These are phyloP conservation scores for Hemibagrus wyckioides DNA, from an alignment of 2,113 vertebrate species.

Conservation along the genomic window DNA sequence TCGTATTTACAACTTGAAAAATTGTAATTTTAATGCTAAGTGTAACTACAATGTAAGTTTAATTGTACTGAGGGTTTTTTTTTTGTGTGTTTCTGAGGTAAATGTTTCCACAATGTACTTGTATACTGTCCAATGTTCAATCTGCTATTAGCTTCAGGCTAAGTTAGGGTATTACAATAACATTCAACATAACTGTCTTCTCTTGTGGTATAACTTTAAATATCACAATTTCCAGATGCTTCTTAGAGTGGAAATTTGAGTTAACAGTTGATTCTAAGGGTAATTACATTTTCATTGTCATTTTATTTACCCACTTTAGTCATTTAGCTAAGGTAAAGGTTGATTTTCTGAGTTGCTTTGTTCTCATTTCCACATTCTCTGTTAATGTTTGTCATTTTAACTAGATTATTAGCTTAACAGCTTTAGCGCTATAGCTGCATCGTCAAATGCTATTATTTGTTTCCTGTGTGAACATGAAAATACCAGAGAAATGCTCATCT, in stretches of 20 bases:
- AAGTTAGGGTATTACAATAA: background rate
- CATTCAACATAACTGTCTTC: no score
- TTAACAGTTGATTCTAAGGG: no score
- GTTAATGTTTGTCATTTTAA: background rate
- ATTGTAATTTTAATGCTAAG: background rate
- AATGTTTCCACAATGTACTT: background rate
- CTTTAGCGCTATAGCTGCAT: no score
- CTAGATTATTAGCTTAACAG: background rate
- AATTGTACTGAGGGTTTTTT: background rate
- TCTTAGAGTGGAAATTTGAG: no score
- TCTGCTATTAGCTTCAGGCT: background rate
- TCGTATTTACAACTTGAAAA: background rate
- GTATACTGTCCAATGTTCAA: background rate
- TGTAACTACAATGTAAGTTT: background rate
- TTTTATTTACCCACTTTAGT: background rate
- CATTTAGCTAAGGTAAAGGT: background rate
- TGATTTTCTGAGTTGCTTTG: background rate
- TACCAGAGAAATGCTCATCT: no score
- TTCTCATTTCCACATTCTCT: background rate
- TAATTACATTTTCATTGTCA: background rate
- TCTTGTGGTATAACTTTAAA: background rate
- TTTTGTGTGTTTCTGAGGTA: background rate
- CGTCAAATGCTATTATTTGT: no score
- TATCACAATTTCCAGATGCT: no score
- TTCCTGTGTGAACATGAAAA: no score